These are phyloP conservation scores for Gallirallus australis DNA, from an alignment of 2,797 vertebrate species.

Conservation along the genomic window DNA sequence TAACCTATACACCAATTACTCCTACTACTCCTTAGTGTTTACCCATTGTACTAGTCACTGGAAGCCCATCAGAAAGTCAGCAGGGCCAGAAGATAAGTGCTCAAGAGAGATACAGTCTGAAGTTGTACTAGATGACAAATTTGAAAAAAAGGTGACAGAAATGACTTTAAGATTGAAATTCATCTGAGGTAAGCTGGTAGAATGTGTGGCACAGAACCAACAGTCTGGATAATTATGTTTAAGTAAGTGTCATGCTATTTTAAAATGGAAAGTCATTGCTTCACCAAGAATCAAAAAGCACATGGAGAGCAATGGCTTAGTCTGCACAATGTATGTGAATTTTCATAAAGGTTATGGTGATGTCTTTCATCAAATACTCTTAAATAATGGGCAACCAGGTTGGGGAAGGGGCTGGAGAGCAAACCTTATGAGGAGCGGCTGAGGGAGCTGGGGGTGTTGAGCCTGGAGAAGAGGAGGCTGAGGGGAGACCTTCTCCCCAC, in stretches of 20 bases:
- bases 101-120: not conserved
- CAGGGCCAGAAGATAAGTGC: not conserved
- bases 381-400: not conserved
- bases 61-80: not conserved
- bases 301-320: not conserved
- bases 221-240: not conserved
- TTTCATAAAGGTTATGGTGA: not conserved
- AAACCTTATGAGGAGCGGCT: too few species aligned
- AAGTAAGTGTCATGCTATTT: not conserved
- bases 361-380: not conserved
- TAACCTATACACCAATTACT: not conserved
- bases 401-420: too few species aligned
- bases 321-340: not conserved
- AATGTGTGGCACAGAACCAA: not conserved
- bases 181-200: not conserved
- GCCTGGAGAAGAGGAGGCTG: too few species aligned
- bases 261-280: not conserved
- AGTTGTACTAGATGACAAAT: not conserved
- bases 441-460: too few species aligned
- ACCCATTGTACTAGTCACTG: not conserved
- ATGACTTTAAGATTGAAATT: not conserved
- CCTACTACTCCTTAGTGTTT: not conserved
- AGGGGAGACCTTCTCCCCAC: too few species aligned
- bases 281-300: not conserved
- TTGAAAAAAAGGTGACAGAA: not conserved